phyloP scores from a whole-genome alignment of 1,140 invertebrate genomes.

The Drosophila lini region DNA sequence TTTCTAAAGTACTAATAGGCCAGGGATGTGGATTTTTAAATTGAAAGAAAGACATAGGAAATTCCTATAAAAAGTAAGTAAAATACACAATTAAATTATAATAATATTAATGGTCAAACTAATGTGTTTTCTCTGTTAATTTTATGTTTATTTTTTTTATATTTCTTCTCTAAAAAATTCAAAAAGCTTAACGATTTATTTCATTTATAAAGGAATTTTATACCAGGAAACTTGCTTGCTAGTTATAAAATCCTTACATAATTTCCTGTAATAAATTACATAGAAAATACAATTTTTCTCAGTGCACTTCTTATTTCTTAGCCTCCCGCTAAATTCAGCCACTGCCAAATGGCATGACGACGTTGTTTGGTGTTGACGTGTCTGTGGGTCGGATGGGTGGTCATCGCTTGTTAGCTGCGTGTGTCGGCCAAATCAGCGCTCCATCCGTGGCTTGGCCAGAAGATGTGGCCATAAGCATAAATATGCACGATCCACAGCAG shows the following conservation, averaged over 20 bases:
- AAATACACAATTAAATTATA: too few relatives aligned
- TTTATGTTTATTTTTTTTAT: too few relatives aligned
- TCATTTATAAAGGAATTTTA: too few relatives aligned
- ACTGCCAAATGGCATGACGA: constrained; percentile 67
- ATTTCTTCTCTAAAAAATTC: too few relatives aligned
- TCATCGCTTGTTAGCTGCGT: constrained; percentile 64
- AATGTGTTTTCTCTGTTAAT: too few relatives aligned
- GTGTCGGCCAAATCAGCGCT: constrained; percentile 70
- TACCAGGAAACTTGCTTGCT: fast-evolving
- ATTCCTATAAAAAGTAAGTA: too few relatives aligned
- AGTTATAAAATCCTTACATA: background rate
- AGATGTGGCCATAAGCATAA: constrained; percentile 67
- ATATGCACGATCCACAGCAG: constrained; percentile 69
- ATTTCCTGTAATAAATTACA: background rate
- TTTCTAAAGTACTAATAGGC: background rate
- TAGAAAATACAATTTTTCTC: background rate
- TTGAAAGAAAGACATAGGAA: too few relatives aligned
- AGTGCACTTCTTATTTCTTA: constrained; percentile 3
- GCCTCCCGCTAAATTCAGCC: constrained; percentile 4
- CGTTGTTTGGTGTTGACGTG: constrained; percentile 70
- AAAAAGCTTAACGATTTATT: too few relatives aligned
- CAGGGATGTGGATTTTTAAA: too few relatives aligned
- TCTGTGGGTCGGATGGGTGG: constrained; percentile 32
- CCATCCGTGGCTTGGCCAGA: constrained; percentile 49
- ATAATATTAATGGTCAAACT: too few relatives aligned